A percentile compares a stretch with the other conserved stretches of the same genome.
Conservation (phyloP, 2,113 vertebrate genomes). For the Cololabis saira region DNA sequence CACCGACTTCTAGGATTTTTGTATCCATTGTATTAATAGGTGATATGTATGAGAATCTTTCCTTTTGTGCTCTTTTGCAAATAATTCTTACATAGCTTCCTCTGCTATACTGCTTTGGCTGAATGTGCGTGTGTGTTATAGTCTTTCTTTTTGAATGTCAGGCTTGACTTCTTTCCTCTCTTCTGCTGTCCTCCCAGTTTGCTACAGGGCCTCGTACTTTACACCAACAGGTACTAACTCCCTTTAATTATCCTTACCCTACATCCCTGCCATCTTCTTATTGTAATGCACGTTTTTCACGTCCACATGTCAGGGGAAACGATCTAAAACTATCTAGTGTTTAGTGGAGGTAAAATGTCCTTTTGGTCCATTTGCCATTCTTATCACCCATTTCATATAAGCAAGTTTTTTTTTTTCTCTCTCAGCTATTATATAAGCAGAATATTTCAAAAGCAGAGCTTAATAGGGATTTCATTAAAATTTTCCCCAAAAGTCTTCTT, state of each 20-base stretch:
- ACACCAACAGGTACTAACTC: constrained; percentile 93
- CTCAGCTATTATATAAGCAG: too few species aligned
- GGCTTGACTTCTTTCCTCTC: constrained; percentile 74
- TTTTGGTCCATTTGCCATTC: neutral
- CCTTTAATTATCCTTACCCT: constrained; percentile 32
- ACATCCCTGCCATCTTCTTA: constrained; percentile 18
- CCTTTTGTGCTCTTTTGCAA: constrained; percentile 27
- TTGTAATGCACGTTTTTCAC: constrained; percentile 48
- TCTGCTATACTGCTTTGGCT: constrained; percentile 53
- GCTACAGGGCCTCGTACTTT: constrained; percentile 91
- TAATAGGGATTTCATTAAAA: neutral
- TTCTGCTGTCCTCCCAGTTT: constrained; percentile 87
- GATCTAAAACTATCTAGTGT: neutral
- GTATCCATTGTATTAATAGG: neutral
- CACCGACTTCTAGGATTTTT: neutral
- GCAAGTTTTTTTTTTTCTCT: neutral
- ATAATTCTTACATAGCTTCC: constrained; percentile 34
- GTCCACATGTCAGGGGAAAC: constrained; percentile 16
- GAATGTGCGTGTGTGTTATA: constrained; percentile 26
- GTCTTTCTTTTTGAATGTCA: constrained; percentile 52
- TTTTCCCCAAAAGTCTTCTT: too few species aligned
- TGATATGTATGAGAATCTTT: constrained; percentile 1
- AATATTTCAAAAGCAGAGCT: neutral
- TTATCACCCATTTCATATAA: constrained; percentile 13
- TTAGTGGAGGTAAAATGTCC: neutral